phyloP scores from a whole-genome alignment of 2,888 invertebrate genomes.

The Tholera decimalis region DNA sequence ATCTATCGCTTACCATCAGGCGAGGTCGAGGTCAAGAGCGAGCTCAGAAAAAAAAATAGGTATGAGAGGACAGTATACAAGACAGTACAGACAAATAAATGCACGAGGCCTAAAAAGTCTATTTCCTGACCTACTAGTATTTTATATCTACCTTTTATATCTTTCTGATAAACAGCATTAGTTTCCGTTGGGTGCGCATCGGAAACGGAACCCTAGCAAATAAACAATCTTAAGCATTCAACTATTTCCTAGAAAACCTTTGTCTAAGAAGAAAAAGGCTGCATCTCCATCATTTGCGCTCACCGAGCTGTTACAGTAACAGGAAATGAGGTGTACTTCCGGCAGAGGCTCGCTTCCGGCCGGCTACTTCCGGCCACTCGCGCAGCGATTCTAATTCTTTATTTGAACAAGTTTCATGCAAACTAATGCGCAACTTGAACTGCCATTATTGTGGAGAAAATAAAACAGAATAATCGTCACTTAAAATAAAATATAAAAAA shows the following conservation, averaged over 20 bases:
- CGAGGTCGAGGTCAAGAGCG: too few relatives aligned
- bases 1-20: too few relatives aligned
- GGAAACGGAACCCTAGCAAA: too few relatives aligned
- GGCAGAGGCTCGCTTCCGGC: slow-evolving; percentile 75
- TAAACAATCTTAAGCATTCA: not conserved
- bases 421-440: slow-evolving; percentile 29
- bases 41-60: too few relatives aligned
- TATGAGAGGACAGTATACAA: too few relatives aligned
- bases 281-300: slow-evolving; percentile 46
- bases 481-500: not conserved
- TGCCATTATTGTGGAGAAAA: slow-evolving; percentile 7
- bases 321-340: slow-evolving; percentile 83
- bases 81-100: too few relatives aligned
- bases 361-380: slow-evolving; percentile 67
- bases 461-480: not conserved
- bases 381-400: slow-evolving; percentile 55
- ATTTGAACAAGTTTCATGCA: slow-evolving; percentile 53
- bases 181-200: too few relatives aligned
- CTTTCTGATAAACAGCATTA: too few relatives aligned
- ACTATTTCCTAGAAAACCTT: slow-evolving; percentile 10
- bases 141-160: too few relatives aligned
- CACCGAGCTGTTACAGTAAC: slow-evolving; percentile 60
- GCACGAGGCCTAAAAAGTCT: too few relatives aligned
- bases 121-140: too few relatives aligned
- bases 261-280: slow-evolving; percentile 38